Evolutionary conservation across 2,797 vertebrate species (phyloP).

Genomic region (Lithobates sylvaticus): DNA sequence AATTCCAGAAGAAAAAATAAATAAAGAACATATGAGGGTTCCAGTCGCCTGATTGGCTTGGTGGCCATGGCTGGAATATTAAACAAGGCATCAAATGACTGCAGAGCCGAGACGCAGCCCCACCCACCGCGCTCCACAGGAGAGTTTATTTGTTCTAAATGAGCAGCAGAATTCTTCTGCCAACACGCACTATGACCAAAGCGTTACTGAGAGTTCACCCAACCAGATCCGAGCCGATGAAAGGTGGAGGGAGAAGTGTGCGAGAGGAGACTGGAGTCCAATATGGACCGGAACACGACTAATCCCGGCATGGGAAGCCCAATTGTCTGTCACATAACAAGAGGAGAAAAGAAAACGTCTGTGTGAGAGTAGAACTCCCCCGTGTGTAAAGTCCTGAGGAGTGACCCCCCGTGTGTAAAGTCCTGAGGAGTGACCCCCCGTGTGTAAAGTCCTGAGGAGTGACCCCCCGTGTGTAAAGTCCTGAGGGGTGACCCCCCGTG

Average conservation of each 20-base stretch:
- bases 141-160: constrained; percentile 36
- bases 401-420: too few relatives aligned
- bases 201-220: not conserved
- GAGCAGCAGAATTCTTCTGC: constrained; percentile 14
- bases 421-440: too few relatives aligned
- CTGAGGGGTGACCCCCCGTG: too few relatives aligned
- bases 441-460: too few relatives aligned
- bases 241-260: not conserved
- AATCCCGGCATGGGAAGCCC: too few relatives aligned
- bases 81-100: constrained; percentile 33
- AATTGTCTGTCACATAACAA: too few relatives aligned
- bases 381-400: too few relatives aligned
- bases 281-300: too few relatives aligned
- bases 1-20: constrained; percentile 14
- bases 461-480: too few relatives aligned
- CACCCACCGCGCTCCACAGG: not conserved
- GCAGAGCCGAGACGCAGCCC: constrained; percentile 8
- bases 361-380: too few relatives aligned
- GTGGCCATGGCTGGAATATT: constrained; percentile 2
- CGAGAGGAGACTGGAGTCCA: too few relatives aligned
- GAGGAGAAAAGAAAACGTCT: too few relatives aligned
- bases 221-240: not conserved
- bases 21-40: constrained; percentile 13
- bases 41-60: constrained; percentile 2
- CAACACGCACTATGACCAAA: constrained; percentile 31